Percentiles rank a stretch among this genome's conserved stretches.
These are phyloP conservation scores for Ferdinandea cuprea DNA, from an alignment of 2,888 invertebrate genomes.

Conservation along the genomic window DNA sequence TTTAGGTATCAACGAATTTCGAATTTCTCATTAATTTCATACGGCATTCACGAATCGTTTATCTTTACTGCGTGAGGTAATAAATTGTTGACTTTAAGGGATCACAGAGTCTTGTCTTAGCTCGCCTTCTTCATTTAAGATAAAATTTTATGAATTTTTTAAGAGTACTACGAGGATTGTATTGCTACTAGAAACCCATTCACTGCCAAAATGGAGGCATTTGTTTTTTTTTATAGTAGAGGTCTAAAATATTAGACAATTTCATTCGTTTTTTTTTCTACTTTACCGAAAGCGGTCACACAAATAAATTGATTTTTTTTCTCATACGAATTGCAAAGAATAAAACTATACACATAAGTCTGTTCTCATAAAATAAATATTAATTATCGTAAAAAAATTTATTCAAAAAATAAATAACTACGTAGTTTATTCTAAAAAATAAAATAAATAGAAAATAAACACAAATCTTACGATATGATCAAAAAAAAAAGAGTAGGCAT, in stretches of 20 bases:
- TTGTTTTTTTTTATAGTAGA: conserved; percentile 55
- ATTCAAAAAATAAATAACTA: not conserved
- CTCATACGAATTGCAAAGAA: conserved; percentile 33
- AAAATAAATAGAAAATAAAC: conserved; percentile 3
- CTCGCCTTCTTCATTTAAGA: too few relatives aligned
- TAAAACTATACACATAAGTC: conserved; percentile 8
- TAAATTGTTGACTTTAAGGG: conserved; percentile 11
- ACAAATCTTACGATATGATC: conserved; percentile 32
- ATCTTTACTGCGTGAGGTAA: not conserved
- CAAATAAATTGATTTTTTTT: not conserved
- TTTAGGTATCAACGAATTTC: too few relatives aligned
- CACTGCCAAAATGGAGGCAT: conserved; percentile 71
- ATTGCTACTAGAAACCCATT: conserved; percentile 17
- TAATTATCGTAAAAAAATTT: conserved; percentile 2
- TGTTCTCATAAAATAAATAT: conserved; percentile 14
- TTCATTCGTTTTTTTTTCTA: conserved; percentile 41
- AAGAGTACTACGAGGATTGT: conserved; percentile 28
- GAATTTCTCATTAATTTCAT: conserved; percentile 16
- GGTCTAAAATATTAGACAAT: conserved; percentile 13
- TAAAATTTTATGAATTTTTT: conserved; percentile 1
- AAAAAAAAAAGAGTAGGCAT: not conserved
- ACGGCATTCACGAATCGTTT: conserved; percentile 23
- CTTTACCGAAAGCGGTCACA: conserved; percentile 26
- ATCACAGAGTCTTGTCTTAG: conserved; percentile 3
- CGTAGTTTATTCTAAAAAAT: not conserved